Conservation (phyloP, 2,797 vertebrate genomes). For the Myripristis murdjan region DNA sequence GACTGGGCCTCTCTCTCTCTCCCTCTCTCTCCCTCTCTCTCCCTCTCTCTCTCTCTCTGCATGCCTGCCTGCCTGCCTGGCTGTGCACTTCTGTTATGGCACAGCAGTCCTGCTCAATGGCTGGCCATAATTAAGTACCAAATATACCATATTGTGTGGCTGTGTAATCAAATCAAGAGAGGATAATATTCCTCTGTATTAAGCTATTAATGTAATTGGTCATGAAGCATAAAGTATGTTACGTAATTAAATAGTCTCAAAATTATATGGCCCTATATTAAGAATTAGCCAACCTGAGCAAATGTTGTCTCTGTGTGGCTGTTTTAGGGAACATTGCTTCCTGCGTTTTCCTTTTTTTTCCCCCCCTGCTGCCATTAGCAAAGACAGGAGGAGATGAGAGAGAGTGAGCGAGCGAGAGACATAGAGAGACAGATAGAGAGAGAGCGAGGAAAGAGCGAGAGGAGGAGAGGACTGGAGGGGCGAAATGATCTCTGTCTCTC, state of each 20-base stretch:
- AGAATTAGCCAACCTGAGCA: slow-evolving; percentile 99
- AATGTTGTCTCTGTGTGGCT: slow-evolving; percentile 99
- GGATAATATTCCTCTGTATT: slow-evolving; percentile 99
- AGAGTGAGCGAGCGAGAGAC: slow-evolving; percentile 82
- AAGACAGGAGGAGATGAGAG: slow-evolving; percentile 88
- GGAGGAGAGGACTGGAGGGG: slow-evolving; percentile 73
- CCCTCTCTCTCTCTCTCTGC: slow-evolving; percentile 61
- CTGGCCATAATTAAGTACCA: slow-evolving; percentile 99
- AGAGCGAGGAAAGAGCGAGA: slow-evolving; percentile 74
- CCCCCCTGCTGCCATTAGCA: slow-evolving; percentile 91
- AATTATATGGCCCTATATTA: slow-evolving; percentile 99
- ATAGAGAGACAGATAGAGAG: slow-evolving; percentile 61
- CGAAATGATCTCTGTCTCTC: slow-evolving; percentile 93
- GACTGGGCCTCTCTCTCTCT: slow-evolving; percentile 85
- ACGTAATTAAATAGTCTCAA: slow-evolving; percentile 99
- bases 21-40: slow-evolving; percentile 9
- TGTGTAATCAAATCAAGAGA: slow-evolving; percentile 99
- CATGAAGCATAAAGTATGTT: slow-evolving; percentile 99
- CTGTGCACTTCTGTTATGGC: slow-evolving; percentile 89
- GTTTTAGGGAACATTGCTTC: slow-evolving; percentile 99
- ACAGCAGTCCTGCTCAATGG: slow-evolving; percentile 95
- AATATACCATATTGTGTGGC: slow-evolving; percentile 99
- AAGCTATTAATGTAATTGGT: slow-evolving; percentile 99
- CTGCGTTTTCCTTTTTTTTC: slow-evolving; percentile 80
- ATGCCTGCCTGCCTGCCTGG: slow-evolving; percentile 68